Evolutionary conservation across 2,113 vertebrate genomes (phyloP).

Genomic region (Thalassoma bifasciatum): DNA sequence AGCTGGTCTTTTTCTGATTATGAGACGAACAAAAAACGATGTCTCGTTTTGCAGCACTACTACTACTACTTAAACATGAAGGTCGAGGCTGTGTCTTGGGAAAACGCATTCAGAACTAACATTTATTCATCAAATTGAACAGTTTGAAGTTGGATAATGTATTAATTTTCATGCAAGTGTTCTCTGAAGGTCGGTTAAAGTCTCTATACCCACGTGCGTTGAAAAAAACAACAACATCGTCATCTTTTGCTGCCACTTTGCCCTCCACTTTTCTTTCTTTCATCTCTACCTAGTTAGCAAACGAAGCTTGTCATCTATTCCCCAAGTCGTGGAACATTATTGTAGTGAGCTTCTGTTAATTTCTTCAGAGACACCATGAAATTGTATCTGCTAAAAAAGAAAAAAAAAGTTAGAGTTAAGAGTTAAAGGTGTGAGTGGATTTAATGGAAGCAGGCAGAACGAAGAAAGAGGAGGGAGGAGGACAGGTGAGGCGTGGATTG

Average conservation of each 20-base stretch:
- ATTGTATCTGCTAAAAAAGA: constrained; percentile 57
- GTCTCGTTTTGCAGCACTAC: no score
- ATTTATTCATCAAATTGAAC: background rate
- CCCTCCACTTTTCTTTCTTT: constrained; percentile 30
- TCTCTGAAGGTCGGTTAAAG: constrained; percentile 4
- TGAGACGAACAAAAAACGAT: no score
- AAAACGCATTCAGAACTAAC: background rate
- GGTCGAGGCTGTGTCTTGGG: background rate
- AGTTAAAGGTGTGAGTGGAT: constrained; percentile 36
- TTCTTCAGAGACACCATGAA: constrained; percentile 67
- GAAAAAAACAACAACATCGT: background rate
- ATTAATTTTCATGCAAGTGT: background rate
- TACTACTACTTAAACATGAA: no score
- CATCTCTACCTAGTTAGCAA: constrained; percentile 42
- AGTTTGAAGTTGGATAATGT: constrained; percentile 2
- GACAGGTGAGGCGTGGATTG: background rate
- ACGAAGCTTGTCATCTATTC: constrained; percentile 22
- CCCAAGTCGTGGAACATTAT: constrained; percentile 50
- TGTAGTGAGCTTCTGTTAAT: constrained; percentile 68
- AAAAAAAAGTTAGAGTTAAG: background rate
- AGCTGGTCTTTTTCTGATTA: no score
- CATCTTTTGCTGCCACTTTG: background rate
- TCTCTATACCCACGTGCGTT: constrained; percentile 4
- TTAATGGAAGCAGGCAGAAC: constrained; percentile 17
- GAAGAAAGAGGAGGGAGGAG: constrained; percentile 28